Conservation (phyloP, 2,797 vertebrate genomes). For the Sebastes glaucus region DNA sequence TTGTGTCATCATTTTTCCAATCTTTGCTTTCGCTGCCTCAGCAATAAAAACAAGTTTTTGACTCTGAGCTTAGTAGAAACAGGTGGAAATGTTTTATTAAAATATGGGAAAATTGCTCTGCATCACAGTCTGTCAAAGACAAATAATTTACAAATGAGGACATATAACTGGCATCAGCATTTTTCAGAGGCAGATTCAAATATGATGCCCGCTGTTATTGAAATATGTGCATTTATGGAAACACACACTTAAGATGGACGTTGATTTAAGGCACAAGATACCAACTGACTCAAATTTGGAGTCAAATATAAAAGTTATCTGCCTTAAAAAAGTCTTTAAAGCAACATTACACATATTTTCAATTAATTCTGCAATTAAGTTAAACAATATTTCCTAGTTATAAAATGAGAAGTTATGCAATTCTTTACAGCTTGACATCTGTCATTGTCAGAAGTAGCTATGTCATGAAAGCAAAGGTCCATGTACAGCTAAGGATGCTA, state of each 20-base stretch:
- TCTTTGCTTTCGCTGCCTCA: constrained; percentile 10
- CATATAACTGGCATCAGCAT: constrained; percentile 8
- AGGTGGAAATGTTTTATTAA: constrained; percentile 64
- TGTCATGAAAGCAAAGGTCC: background rate
- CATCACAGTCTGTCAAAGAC: constrained; percentile 85
- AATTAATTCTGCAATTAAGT: constrained; percentile 37
- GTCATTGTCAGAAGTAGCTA: constrained; percentile 45
- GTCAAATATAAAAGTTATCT: background rate
- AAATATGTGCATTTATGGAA: constrained; percentile 6
- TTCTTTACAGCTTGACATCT: constrained; percentile 61
- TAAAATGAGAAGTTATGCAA: constrained; percentile 31
- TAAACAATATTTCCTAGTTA: constrained; percentile 43
- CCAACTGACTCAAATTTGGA: background rate
- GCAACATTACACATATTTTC: constrained; percentile 35
- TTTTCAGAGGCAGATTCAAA: constrained; percentile 23
- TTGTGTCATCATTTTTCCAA: constrained; percentile 1
- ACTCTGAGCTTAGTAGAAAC: constrained; percentile 3
- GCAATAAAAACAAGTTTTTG: constrained; percentile 7
- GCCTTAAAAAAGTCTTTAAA: constrained; percentile 15
- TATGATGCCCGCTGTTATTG: background rate
- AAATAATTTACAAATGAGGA: constrained; percentile 87
- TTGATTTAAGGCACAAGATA: background rate
- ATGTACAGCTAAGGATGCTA: too few species aligned
- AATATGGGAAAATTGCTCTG: constrained; percentile 59
- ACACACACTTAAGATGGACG: background rate